Conservation (phyloP, 2,888 invertebrate species). For the Bugulina stolonifera region DNA sequence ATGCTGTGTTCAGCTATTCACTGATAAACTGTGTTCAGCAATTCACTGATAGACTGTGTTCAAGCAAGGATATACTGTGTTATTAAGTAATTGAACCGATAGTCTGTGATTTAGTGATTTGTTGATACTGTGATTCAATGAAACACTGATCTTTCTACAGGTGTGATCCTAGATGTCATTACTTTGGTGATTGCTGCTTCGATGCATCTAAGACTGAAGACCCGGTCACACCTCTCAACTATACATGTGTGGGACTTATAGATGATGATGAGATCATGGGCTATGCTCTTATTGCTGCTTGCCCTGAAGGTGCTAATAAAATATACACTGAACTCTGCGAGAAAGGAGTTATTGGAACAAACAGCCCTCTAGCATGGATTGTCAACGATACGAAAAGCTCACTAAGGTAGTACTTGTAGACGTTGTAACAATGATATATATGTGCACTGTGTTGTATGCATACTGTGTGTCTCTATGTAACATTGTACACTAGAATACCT, state of each 20-base stretch:
- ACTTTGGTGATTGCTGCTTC: slow-evolving; percentile 7
- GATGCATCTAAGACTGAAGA: background rate
- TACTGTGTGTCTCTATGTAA: no score
- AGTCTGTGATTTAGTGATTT: no score
- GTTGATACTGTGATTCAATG: no score
- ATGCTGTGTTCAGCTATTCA: no score
- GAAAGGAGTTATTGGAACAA: background rate
- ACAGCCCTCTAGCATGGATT: background rate
- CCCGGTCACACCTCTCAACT: background rate
- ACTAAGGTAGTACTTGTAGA: background rate
- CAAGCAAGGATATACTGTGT: no score
- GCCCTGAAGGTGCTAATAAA: background rate
- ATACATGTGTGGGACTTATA: background rate
- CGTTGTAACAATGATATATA: no score
- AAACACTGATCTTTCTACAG: no score
- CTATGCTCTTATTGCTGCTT: background rate
- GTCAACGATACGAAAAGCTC: background rate
- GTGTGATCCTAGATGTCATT: slow-evolving; percentile 13
- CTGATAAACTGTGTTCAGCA: no score
- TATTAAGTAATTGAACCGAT: no score
- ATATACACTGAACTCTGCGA: background rate
- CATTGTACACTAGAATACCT: no score
- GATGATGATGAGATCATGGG: background rate
- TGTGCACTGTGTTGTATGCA: no score
- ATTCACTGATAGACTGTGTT: no score